Evolutionary conservation across 2,888 invertebrate species (phyloP), one percentile per base, ranked within the genome.

Genomic region (Pardosa pseudoannulata): DNA sequence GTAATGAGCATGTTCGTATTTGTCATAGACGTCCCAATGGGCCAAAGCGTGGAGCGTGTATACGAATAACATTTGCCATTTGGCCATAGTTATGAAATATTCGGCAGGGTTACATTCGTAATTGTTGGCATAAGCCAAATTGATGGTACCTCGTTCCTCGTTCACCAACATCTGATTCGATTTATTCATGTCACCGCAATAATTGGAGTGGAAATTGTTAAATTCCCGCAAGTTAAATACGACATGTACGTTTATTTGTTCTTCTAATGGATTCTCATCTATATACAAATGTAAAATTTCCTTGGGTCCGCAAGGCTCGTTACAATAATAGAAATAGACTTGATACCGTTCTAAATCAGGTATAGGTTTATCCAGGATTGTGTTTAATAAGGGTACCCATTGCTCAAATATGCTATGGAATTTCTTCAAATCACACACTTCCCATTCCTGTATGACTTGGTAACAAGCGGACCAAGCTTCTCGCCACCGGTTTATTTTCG

Each of bases 1-100:
- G 32, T 80, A 74, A 32, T 67, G 31, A 16, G 73, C 73, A 16
- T 80, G 73, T 3, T 39, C 23, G 7, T 73, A 73, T 36, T 46
- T 65, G n/a, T 80, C 72, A 50, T 73, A 80, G 0, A 72, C n/a
- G 16, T 80, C 73, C 72, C 39, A 73, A 19, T 80, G 80, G 0
- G 73, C 67, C 67, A 80, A 9, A 7, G 41, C 39, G n/a, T 80
- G 80, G 5, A 31, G 13, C 0, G 73, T 73, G n/a, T 31, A 64
- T 6, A 80, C 1, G 28, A 73, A 80, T 3, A 74, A 11, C 11
- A 80, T 16, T 50, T 80, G 67, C 73, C 67, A 80, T 0, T n/a
- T 28, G 0, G 50, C 50, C 31, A 71, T 64, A 16, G 32, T 23
- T 16, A 41, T 23, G 13, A 79, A 70, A 28, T 71, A 79, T 0